These are phyloP conservation scores for Sipha maydis DNA, from an alignment of 2,888 invertebrate genomes.

Conservation along the genomic window DNA sequence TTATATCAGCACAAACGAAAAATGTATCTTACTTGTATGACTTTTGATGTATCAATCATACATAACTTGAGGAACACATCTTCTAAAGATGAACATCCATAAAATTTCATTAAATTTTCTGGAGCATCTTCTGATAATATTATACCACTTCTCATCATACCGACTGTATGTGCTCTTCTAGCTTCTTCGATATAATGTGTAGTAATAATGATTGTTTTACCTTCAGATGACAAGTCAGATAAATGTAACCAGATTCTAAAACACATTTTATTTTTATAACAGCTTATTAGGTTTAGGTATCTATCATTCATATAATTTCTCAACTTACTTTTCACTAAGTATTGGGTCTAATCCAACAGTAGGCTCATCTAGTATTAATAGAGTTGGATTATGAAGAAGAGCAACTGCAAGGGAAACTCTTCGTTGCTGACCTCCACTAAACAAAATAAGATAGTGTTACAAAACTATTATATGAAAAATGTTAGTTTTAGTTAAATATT, in stretches of 20 bases:
- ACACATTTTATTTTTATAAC: background rate
- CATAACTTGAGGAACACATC: slow-evolving; percentile 70
- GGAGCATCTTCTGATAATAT: slow-evolving; percentile 70
- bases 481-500: background rate
- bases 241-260: slow-evolving; percentile 71
- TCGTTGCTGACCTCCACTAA: slow-evolving; percentile 85
- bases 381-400: slow-evolving; percentile 86
- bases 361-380: slow-evolving; percentile 91
- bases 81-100: slow-evolving; percentile 68
- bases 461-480: background rate
- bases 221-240: slow-evolving; percentile 67
- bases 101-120: slow-evolving; percentile 66
- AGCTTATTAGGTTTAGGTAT: background rate
- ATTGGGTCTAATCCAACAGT: slow-evolving; percentile 95
- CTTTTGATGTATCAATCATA: slow-evolving; percentile 50
- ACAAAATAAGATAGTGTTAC: background rate
- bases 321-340: slow-evolving; percentile 78
- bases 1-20: background rate
- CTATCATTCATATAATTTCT: background rate
- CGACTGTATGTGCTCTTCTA: slow-evolving; percentile 77
- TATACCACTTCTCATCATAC: slow-evolving; percentile 70
- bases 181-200: slow-evolving; percentile 74
- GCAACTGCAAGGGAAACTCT: slow-evolving; percentile 90
- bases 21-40: slow-evolving; percentile 37
- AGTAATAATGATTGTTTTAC: slow-evolving; percentile 70